phyloP scores from a whole-genome alignment of 2,888 invertebrate species.

The Anthrax anthrax region DNA sequence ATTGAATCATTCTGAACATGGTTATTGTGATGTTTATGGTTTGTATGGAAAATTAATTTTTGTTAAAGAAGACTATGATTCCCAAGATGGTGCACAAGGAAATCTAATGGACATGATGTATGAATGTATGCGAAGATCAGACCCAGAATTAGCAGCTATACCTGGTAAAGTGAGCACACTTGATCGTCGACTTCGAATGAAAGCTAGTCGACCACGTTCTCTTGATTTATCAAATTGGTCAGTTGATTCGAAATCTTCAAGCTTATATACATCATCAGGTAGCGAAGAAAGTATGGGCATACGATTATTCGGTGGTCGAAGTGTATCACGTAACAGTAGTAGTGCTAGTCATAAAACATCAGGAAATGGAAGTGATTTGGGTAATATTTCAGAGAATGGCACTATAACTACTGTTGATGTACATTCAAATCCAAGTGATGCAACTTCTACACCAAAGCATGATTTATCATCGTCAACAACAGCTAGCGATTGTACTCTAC shows the following conservation, averaged over 20 bases:
- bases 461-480: constrained; percentile 8
- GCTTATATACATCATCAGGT: constrained; percentile 70
- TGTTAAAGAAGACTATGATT: constrained; percentile 54
- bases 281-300: constrained; percentile 71
- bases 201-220: constrained; percentile 66
- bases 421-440: constrained; percentile 15
- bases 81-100: constrained; percentile 61
- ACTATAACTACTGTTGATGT: constrained; percentile 27
- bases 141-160: constrained; percentile 71
- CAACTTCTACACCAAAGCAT: constrained; percentile 23
- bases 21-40: constrained; percentile 74
- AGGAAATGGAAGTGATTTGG: constrained; percentile 32
- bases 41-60: constrained; percentile 82
- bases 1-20: constrained; percentile 45
- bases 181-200: constrained; percentile 66
- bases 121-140: constrained; percentile 63
- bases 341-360: constrained; percentile 52
- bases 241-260: constrained; percentile 70
- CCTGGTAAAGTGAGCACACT: constrained; percentile 70
- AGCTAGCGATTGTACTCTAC: not conserved
- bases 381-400: constrained; percentile 41
- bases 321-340: constrained; percentile 60
- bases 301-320: constrained; percentile 40
- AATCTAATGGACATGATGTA: constrained; percentile 42
- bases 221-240: constrained; percentile 79